Evolutionary conservation across 2,888 invertebrate genomes (phyloP), one percentile per base, ranked within the genome.

Genomic region (Heliconius ethilla): DNA sequence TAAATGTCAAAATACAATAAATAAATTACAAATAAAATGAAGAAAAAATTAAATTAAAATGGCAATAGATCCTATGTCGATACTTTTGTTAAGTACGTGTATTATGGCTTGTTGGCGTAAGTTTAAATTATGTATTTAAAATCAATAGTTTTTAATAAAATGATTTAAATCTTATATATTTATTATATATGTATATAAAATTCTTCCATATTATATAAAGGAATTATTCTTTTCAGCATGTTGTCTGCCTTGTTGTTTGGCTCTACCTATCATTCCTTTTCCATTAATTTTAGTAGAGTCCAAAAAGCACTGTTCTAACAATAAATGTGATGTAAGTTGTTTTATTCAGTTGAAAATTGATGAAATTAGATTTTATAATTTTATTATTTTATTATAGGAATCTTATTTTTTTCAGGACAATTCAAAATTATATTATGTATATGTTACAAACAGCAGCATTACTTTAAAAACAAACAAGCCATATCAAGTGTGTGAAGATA

Each of bases 41-140:
- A 51, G 6, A 63, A 76, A 75, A 59, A 72, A 45, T 67, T 5
- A 33, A 10, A 59, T 6, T 72, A 59, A 55, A 72, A 72, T 72
- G 72, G 72, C 72, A 33, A 33, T 92, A 66, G 90, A 90, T 27
- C 91, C 91, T 0, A 0, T 91, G 0, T 83, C 88, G 0, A 85
- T 89, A 2, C 85, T 91, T 78, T 33, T 92, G 40, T 65, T 91
- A 3, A 89, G 90, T 0, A 85, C 89, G 0, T 92, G 90, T 79
- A 72, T 90, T 33, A 76, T 87, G 25, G 84, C 87, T 1, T 91
- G 91, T 79, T 92, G 91, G 90, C 92, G 92, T 93, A 81, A 90
- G 92, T 91, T 76, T 63, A 55, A 7, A 59, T 10, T 59, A 59
- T 22, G 22, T 55, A 22, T n/a, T 59, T 4, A 59, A 59, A 59